Evolutionary conservation across 1,140 invertebrate species (phyloP).

Genomic region (Galleria mellonella): DNA sequence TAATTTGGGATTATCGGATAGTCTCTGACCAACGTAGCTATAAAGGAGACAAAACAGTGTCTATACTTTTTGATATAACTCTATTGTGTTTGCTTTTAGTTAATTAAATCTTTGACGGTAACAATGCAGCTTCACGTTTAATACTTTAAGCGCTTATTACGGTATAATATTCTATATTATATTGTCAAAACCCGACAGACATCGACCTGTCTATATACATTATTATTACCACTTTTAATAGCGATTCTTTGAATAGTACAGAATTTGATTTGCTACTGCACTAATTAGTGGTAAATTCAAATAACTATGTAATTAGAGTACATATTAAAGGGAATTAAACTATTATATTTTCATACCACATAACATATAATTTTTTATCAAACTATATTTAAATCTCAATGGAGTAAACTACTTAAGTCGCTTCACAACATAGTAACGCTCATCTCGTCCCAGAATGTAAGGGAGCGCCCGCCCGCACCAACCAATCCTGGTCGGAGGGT

Average conservation of each 20-base stretch:
- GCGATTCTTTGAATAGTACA: neutral
- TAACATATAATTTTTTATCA: neutral
- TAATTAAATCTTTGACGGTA: conserved; percentile 53
- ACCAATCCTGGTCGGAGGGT: too few species aligned
- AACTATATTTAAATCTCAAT: too few species aligned
- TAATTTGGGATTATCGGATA: conserved; percentile 4
- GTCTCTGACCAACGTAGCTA: neutral
- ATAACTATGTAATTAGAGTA: neutral
- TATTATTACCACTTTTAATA: neutral
- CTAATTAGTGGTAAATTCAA: neutral
- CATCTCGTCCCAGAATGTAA: too few species aligned
- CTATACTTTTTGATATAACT: conserved; percentile 20
- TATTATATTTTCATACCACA: neutral
- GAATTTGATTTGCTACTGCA: neutral
- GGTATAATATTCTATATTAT: neutral
- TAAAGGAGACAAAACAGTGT: conserved; percentile 3
- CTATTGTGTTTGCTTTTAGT: conserved; percentile 32
- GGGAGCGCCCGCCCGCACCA: too few species aligned
- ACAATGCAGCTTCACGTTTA: conserved; percentile 33
- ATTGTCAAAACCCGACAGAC: too few species aligned
- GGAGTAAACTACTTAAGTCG: too few species aligned
- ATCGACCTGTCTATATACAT: too few species aligned
- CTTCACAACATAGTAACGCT: neutral
- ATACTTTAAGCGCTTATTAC: conserved; percentile 49
- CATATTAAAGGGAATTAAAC: neutral